Evolutionary conservation across 2,888 invertebrate genomes (phyloP).

Genomic region (Galerucella nymphaeae): DNA sequence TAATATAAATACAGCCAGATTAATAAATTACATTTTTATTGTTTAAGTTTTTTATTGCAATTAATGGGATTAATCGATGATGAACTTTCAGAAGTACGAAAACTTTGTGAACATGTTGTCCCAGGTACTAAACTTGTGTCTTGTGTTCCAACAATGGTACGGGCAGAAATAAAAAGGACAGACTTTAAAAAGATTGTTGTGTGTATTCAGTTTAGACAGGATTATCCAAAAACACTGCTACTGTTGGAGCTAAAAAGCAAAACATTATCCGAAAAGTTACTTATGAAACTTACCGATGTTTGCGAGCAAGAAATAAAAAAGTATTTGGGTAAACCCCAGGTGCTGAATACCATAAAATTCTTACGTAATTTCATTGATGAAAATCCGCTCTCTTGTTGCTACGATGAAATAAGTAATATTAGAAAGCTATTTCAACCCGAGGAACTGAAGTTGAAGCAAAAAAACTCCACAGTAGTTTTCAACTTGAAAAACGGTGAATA

Average conservation of each 20-base stretch:
- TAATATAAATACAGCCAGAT: not conserved
- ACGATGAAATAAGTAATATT: slow-evolving; percentile 75
- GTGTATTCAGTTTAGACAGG: slow-evolving; percentile 74
- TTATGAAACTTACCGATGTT: slow-evolving; percentile 71
- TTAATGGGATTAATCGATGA: slow-evolving; percentile 74
- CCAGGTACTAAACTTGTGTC: slow-evolving; percentile 73
- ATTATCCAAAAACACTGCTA: slow-evolving; percentile 71
- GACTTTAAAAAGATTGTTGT: slow-evolving; percentile 72
- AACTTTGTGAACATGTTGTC: slow-evolving; percentile 72
- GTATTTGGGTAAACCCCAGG: slow-evolving; percentile 71
- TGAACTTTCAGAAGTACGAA: slow-evolving; percentile 74
- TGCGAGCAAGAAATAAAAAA: slow-evolving; percentile 73
- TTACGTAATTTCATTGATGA: slow-evolving; percentile 74
- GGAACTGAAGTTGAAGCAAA: slow-evolving; percentile 76
- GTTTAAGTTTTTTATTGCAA: slow-evolving; percentile 13
- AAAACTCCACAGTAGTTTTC: slow-evolving; percentile 70
- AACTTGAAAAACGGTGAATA: slow-evolving; percentile 72
- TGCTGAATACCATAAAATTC: slow-evolving; percentile 71
- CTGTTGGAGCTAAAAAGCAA: slow-evolving; percentile 78
- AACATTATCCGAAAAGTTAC: slow-evolving; percentile 72
- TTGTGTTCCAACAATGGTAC: slow-evolving; percentile 74
- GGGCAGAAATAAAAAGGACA: slow-evolving; percentile 75
- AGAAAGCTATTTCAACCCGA: slow-evolving; percentile 67
- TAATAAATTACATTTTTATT: not conserved
- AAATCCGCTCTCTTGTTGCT: slow-evolving; percentile 78